These are phyloP conservation scores for Fratercula arctica DNA, from an alignment of 2,797 vertebrate genomes.

Conservation along the genomic window DNA sequence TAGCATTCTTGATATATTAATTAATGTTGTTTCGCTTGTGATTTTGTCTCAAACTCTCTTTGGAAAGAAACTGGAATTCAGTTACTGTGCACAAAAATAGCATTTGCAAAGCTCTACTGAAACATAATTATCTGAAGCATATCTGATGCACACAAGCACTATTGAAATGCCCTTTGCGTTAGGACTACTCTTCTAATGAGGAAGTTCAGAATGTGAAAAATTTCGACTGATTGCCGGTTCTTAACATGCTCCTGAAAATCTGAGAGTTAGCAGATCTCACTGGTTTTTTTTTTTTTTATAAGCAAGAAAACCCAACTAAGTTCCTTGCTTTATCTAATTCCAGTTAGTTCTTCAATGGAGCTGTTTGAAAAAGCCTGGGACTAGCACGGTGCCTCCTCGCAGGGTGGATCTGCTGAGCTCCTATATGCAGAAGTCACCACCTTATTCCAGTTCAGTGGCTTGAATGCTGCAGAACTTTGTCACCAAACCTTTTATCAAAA, in stretches of 20 bases:
- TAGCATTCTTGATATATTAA: conserved; percentile 6
- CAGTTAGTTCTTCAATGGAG: not conserved
- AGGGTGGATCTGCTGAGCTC: not conserved
- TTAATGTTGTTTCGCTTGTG: conserved; percentile 19
- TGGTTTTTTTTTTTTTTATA: not conserved
- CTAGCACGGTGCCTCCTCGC: not conserved
- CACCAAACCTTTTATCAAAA: not conserved
- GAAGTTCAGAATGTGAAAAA: not conserved
- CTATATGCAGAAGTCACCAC: not conserved
- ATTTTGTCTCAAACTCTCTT: not conserved
- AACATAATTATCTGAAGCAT: not conserved
- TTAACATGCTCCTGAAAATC: not conserved
- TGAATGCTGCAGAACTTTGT: not conserved
- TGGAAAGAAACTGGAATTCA: conserved; percentile 4
- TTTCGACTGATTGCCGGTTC: not conserved
- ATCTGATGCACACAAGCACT: not conserved
- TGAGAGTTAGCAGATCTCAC: not conserved
- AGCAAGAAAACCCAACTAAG: not conserved
- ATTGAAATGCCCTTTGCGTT: not conserved
- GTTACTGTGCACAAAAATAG: conserved; percentile 2
- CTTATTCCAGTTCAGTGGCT: not conserved
- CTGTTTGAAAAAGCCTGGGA: not conserved
- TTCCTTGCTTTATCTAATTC: not conserved
- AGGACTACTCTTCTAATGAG: not conserved
- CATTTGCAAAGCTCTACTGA: conserved; percentile 1